Conservation (phyloP, 2,797 vertebrate species). For the Sebastes nivosus region DNA sequence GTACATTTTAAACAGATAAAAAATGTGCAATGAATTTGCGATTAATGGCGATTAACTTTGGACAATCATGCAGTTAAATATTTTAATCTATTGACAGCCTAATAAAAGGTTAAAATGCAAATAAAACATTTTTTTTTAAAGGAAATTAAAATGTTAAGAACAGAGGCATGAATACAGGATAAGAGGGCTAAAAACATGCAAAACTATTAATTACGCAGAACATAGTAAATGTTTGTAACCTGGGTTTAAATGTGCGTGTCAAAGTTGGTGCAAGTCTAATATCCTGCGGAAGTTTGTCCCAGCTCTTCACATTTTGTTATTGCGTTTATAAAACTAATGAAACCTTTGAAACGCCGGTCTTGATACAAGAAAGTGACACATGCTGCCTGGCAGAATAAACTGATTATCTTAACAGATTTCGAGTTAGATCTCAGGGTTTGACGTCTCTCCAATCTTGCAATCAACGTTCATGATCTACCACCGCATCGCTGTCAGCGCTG, state of each 20-base stretch:
- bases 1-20: too few relatives aligned
- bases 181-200: fast-evolving
- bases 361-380: slow-evolving; percentile 11
- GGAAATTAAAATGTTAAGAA: not conserved
- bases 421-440: slow-evolving; percentile 34
- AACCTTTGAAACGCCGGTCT: not conserved
- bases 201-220: not conserved
- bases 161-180: not conserved
- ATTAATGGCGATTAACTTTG: too few relatives aligned
- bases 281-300: not conserved
- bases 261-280: not conserved
- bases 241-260: not conserved
- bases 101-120: not conserved
- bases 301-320: not conserved
- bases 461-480: slow-evolving; percentile 19
- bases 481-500: not conserved
- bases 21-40: too few relatives aligned
- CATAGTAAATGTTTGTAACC: not conserved
- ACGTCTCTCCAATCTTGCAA: not conserved
- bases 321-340: not conserved
- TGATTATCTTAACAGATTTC: slow-evolving; percentile 17
- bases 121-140: not conserved
- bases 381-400: not conserved
- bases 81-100: too few relatives aligned
- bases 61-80: too few relatives aligned